Evolutionary conservation across 2,797 vertebrate species (phyloP), one percentile per base, ranked within the genome.

Genomic region (Oreonectes daqikongensis): DNA sequence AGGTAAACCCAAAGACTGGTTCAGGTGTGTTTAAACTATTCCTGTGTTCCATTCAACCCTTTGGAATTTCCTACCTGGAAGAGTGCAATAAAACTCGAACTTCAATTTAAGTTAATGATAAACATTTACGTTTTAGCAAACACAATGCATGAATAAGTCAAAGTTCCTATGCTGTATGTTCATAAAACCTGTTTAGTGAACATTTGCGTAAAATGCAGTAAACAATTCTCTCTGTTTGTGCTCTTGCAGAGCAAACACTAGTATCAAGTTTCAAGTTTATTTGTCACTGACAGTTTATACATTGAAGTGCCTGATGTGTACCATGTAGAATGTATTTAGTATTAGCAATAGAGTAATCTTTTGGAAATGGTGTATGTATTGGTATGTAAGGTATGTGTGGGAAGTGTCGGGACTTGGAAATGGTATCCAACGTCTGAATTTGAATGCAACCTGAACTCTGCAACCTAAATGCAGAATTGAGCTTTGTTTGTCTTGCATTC

Each of bases 11-110:
- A n/a, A 22, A 20, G n/a, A 72, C 8, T 68, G 24, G 38, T 32
- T 75, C 4, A 46, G 61, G 24, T 75, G 11, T 72, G 46, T 73
- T 73, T 40, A 6, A 68, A 59, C 40, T 18, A 30, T 24, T 26
- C 10, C 15, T 20, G 3, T 6, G 12, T 72, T 44, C 18, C 26
- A 32, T 17, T 32, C 28, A n/a, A 60, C 53, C 26, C 22, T 22
- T 53, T 22, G 10, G 24, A 8, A 24, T 17, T 61, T 61, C 20
- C 18, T 66, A 6, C 42, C 26, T 22, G 22, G 46, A 24, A 64
- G 44, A 64, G 30, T 52, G n/a, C 22, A 24, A 70, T 48, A 9
- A 20, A 73, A 63, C 52, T 5, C 2, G 52, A 55, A 55, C 11
- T 24, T 24, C 3, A 24, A n/a, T 11, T 20, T 24, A 4, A 50